Percentiles rank a stretch among this genome's conserved stretches.
These are phyloP conservation scores for Aleiodes leptofemur DNA, from an alignment of 2,888 invertebrate genomes.

Conservation along the genomic window DNA sequence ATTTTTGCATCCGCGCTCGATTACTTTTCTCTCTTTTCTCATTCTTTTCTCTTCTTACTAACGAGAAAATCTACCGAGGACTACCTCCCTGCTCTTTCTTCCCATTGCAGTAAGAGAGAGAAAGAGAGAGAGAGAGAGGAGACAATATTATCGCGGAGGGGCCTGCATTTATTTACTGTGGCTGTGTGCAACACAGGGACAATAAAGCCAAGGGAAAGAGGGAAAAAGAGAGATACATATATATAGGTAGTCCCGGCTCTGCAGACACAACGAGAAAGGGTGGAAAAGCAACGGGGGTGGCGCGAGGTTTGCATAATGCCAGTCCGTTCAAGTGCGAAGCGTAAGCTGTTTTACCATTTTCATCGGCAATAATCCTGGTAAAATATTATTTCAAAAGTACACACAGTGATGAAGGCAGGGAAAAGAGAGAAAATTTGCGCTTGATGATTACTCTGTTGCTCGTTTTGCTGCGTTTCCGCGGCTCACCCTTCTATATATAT, in stretches of 20 bases:
- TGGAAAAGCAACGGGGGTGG: conserved; percentile 13
- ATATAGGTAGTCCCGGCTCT: neutral
- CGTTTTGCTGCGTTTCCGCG: conserved; percentile 16
- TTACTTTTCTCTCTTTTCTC: conserved; percentile 33
- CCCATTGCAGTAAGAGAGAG: neutral
- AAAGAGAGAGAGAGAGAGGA: conserved; percentile 1
- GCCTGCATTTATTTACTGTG: conserved; percentile 32
- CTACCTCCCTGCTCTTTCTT: neutral
- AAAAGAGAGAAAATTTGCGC: conserved; percentile 27
- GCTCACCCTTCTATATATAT: neutral
- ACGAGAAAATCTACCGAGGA: conserved; percentile 37
- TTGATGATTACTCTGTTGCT: conserved; percentile 43
- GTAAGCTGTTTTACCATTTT: conserved; percentile 68
- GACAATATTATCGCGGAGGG: conserved; percentile 22
- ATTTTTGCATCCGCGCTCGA: conserved; percentile 43
- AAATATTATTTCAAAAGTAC: conserved; percentile 71
- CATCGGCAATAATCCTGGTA: conserved; percentile 68
- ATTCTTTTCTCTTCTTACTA: conserved; percentile 18
- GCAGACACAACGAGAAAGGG: conserved; percentile 31
- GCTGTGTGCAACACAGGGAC: conserved; percentile 17
- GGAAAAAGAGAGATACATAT: conserved; percentile 23
- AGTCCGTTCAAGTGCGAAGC: conserved; percentile 64
- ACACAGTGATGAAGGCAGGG: neutral
- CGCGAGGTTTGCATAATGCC: conserved; percentile 68
- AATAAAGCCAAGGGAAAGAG: conserved; percentile 14